Percentiles rank a stretch among this genome's conserved stretches.
phyloP scores from a whole-genome alignment of 2,797 vertebrate species.

The Crenichthys baileyi region DNA sequence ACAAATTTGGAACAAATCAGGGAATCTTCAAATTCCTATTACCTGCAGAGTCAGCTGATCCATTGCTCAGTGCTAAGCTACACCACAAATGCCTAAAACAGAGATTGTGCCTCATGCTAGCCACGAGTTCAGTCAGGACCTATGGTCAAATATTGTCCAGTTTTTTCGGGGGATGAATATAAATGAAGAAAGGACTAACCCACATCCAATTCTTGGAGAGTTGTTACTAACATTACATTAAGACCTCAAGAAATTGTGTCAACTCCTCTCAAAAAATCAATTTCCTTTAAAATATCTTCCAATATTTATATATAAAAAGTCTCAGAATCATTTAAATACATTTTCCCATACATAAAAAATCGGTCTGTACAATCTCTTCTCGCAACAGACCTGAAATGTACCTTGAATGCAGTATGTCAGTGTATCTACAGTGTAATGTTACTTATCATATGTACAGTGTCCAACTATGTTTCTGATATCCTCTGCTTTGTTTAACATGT shows the following conservation, averaged over 20 bases:
- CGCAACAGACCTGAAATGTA: background rate
- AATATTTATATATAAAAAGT: background rate
- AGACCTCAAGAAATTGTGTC: background rate
- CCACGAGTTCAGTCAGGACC: background rate
- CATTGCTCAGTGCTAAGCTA: background rate
- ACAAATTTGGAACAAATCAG: background rate
- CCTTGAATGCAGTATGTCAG: background rate
- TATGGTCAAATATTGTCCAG: background rate
- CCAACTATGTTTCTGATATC: background rate
- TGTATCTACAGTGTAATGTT: background rate
- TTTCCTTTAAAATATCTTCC: background rate
- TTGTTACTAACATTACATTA: background rate
- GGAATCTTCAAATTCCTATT: background rate
- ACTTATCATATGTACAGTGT: background rate
- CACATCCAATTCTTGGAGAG: too few species aligned
- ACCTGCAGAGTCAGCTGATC: background rate
- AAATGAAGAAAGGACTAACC: background rate
- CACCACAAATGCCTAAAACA: background rate
- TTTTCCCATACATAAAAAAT: background rate
- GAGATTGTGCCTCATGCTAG: background rate
- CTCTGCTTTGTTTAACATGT: constrained; percentile 19
- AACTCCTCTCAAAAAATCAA: background rate
- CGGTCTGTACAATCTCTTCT: background rate
- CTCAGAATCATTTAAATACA: background rate
- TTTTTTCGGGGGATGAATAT: background rate